Conservation (phyloP, 2,113 vertebrate species). For the Pagrus major region DNA sequence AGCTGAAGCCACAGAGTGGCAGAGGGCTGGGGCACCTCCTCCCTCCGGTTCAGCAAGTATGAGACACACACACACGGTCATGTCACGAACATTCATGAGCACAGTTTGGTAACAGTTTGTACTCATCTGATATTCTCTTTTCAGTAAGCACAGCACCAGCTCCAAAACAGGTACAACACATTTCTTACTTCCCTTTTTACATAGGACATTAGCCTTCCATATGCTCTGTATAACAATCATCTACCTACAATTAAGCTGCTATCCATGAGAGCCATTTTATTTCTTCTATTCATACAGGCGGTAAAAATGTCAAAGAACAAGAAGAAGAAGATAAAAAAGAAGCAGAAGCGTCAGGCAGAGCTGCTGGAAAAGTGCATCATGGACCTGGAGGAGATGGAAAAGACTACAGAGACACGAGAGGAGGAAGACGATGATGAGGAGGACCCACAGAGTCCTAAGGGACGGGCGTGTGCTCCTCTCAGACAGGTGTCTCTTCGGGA, state of each 20-base stretch:
- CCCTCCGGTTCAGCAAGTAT: slow-evolving; percentile 97
- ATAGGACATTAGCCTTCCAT: neutral
- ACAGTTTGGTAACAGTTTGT: slow-evolving; percentile 7
- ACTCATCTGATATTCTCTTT: slow-evolving; percentile 62
- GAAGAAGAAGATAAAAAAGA: slow-evolving; percentile 99
- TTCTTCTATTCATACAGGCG: slow-evolving; percentile 74
- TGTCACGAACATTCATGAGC: slow-evolving; percentile 9
- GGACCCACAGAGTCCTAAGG: slow-evolving; percentile 87
- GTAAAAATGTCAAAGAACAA: slow-evolving; percentile 99
- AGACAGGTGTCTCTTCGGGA: slow-evolving; percentile 78
- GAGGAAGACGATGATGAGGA: slow-evolving; percentile 87
- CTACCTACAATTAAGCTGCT: neutral
- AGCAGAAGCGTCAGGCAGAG: slow-evolving; percentile 97
- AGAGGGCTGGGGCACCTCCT: slow-evolving; percentile 94
- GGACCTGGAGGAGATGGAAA: slow-evolving; percentile 96
- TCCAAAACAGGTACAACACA: slow-evolving; percentile 91
- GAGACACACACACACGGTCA: neutral
- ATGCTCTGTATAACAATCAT: neutral
- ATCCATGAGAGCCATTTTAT: neutral
- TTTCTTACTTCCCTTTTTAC: neutral
- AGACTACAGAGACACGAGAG: slow-evolving; percentile 82
- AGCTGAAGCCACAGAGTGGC: slow-evolving; percentile 98
- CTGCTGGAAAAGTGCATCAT: slow-evolving; percentile 95
- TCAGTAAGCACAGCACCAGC: slow-evolving; percentile 97
- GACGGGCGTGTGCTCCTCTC: slow-evolving; percentile 76